Evolutionary conservation across 1,140 invertebrate species (phyloP).

Genomic region (Hylaeus volcanicus): DNA sequence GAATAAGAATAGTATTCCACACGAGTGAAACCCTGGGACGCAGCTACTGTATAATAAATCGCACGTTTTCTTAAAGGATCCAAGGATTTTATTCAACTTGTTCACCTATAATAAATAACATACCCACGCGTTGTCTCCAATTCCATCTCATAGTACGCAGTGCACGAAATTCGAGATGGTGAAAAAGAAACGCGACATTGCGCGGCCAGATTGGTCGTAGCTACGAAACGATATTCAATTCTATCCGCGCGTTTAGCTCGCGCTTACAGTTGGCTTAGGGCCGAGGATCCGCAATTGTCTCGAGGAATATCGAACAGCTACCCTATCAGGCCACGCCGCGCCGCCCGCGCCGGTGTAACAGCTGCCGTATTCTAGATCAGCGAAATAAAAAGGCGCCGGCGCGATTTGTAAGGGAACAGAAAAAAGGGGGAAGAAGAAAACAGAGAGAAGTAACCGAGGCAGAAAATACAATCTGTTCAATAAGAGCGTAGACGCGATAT

Average conservation of each 20-base stretch:
- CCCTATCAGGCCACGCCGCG: constrained; percentile 19
- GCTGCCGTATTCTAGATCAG: constrained; percentile 60
- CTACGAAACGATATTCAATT: constrained; percentile 34
- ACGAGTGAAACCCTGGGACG: too few relatives aligned
- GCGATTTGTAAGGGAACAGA: neutral
- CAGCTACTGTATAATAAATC: too few relatives aligned
- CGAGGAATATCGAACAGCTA: constrained; percentile 60
- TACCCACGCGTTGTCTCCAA: too few relatives aligned
- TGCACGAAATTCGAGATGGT: neutral
- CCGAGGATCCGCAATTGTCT: constrained; percentile 30
- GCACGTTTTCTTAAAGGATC: too few relatives aligned
- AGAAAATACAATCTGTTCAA: too few relatives aligned
- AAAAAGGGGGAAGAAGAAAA: neutral
- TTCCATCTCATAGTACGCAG: too few relatives aligned
- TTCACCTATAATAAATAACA: too few relatives aligned
- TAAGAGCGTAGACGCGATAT: too few relatives aligned
- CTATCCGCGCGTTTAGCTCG: neutral
- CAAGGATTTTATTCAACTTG: too few relatives aligned
- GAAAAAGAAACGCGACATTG: neutral
- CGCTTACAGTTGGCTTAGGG: constrained; percentile 30
- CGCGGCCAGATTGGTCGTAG: neutral
- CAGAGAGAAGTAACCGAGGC: neutral
- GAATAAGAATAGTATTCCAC: too few relatives aligned
- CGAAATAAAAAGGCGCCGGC: constrained; percentile 57
- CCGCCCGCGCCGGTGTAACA: constrained; percentile 39